phyloP scores from a whole-genome alignment of 1,140 invertebrate genomes.

The Eueides isabella region DNA sequence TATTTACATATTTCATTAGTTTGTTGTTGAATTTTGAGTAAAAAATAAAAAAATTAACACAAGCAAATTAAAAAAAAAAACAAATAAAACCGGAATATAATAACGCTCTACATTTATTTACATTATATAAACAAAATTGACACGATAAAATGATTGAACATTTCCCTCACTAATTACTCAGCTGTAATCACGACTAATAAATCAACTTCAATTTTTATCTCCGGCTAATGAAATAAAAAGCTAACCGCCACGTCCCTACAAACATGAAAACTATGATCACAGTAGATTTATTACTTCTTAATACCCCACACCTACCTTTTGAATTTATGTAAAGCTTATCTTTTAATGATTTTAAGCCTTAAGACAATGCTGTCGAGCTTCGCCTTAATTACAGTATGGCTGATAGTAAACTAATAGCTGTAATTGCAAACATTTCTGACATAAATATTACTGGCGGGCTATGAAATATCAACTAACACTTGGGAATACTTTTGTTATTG shows the following conservation, averaged over 20 bases:
- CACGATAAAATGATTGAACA: constrained; percentile 16
- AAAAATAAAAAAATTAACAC: background rate
- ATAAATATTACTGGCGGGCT: background rate
- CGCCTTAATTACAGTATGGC: background rate
- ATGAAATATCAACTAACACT: background rate
- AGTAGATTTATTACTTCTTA: constrained; percentile 68
- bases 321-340: constrained; percentile 43
- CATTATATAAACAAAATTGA: background rate
- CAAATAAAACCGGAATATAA: too few species aligned
- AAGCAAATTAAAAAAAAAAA: background rate
- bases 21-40: too few species aligned
- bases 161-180: constrained; percentile 17
- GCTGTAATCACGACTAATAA: constrained; percentile 57
- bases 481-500: background rate
- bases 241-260: constrained; percentile 39
- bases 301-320: constrained; percentile 60
- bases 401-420: background rate
- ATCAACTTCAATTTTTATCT: constrained; percentile 63
- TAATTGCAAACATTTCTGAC: constrained; percentile 4
- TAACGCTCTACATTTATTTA: background rate
- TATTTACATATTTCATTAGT: too few species aligned
- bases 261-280: constrained; percentile 56
- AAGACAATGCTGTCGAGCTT: constrained; percentile 26
- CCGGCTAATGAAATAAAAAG: constrained; percentile 67
- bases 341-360: constrained; percentile 40